Evolutionary conservation across 53 echinoderm and acorn worm species (phyloP), one percentile per base, ranked within the genome.

Genomic region (Glandiceps talaboti): DNA sequence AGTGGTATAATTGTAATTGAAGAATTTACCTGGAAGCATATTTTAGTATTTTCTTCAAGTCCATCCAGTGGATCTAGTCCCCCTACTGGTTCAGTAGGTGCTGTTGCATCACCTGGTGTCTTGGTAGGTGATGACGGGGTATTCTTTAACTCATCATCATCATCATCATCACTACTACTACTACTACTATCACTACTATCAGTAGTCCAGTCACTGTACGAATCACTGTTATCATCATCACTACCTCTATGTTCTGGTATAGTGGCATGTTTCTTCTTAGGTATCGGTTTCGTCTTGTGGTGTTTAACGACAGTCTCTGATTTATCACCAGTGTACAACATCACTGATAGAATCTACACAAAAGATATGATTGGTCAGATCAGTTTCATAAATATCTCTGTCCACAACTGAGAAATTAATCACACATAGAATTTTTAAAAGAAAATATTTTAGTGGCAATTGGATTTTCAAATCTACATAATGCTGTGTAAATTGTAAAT

Each of bases 321-420:
- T 76, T 90, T 90, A 81, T 88, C 90, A 29, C 89, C 33, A 33
- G 97, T 91, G 91, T 92, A 96, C 31, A 96, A 82, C 72, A 88
- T 88, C 30, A 96, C 92, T 1, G 97, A 96, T 1, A 96, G 86
- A 75, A 96, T 90, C 97, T 96, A 45, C 64, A 45, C 64, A 20
- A 20, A 45, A 12, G 64, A 12, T 20, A 20, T 45, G 64, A 20
- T 20, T 45, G 6, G 64, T 45, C 64, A 45, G 64, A n/a, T n/a
- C n/a, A n/a, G n/a, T n/a, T n/a, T n/a, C n/a, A n/a, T n/a, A n/a
- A n/a, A n/a, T n/a, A n/a, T n/a, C n/a, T n/a, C n/a, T n/a, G n/a
- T n/a, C n/a, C n/a, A n/a, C n/a, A n/a, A n/a, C n/a, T n/a, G n/a
- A n/a, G n/a, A n/a, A n/a, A n/a, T n/a, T n/a, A n/a, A n/a, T n/a